These are phyloP conservation scores for Mustela lutreola DNA, from an alignment of 2,113 vertebrate genomes.

Conservation along the genomic window DNA sequence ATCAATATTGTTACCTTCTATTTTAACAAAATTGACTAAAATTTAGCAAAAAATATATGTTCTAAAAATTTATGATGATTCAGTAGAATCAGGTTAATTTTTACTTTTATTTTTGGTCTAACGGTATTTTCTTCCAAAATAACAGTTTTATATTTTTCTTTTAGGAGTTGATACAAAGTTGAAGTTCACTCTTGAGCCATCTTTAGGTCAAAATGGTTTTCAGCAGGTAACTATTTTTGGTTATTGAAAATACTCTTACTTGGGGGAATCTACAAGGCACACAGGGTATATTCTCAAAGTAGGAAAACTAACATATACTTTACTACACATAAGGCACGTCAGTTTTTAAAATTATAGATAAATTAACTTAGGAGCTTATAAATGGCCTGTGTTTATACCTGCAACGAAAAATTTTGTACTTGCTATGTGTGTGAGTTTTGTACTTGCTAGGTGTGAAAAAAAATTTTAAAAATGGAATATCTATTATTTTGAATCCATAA, in stretches of 20 bases:
- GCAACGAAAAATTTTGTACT: not conserved
- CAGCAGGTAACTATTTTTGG: slow-evolving; percentile 93
- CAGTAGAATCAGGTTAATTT: not conserved
- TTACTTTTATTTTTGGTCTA: slow-evolving; percentile 41
- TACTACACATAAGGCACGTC: not conserved
- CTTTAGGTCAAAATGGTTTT: slow-evolving; percentile 97
- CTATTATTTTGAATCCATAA: not conserved
- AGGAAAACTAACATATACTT: slow-evolving; percentile 19
- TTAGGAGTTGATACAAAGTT: slow-evolving; percentile 97
- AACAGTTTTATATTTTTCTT: slow-evolving; percentile 74
- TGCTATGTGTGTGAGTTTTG: not conserved
- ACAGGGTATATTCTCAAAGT: not conserved
- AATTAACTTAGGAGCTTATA: slow-evolving; percentile 30
- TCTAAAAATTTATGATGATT: not conserved
- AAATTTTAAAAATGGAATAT: not conserved
- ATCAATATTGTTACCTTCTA: not conserved
- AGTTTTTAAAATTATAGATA: not conserved
- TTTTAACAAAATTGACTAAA: slow-evolving; percentile 26
- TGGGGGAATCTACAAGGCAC: not conserved
- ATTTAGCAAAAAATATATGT: slow-evolving; percentile 42
- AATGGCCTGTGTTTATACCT: slow-evolving; percentile 15
- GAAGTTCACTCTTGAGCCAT: slow-evolving; percentile 98
- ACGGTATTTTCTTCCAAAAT: slow-evolving; percentile 10
- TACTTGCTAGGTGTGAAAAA: slow-evolving; percentile 42
- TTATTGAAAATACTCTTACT: slow-evolving; percentile 53